Evolutionary conservation across 2,113 vertebrate genomes (phyloP).

Genomic region (Rana temporaria): DNA sequence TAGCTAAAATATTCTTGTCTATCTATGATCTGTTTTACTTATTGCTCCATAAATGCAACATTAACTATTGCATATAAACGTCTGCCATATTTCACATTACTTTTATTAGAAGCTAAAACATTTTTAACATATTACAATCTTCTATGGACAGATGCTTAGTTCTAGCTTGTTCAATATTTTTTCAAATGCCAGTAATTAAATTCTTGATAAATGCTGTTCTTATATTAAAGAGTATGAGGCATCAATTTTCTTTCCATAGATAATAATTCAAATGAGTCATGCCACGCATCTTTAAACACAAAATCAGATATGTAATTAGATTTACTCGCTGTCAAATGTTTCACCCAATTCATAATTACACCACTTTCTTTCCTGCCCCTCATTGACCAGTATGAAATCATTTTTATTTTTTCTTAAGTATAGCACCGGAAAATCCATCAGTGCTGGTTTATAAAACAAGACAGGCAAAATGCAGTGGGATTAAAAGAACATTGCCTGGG

Average conservation of each 20-base stretch:
- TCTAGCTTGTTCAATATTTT: neutral
- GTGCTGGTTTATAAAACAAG: conserved; percentile 8
- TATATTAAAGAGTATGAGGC: conserved; percentile 12
- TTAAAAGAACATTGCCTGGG: conserved; percentile 25
- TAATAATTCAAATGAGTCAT: conserved; percentile 15
- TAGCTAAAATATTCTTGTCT: no score
- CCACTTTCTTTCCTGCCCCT: conserved; percentile 19
- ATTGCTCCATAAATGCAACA: no score
- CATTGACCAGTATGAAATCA: conserved; percentile 19
- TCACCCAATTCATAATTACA: conserved; percentile 1
- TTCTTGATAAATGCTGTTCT: conserved; percentile 1
- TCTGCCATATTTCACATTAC: neutral
- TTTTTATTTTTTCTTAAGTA: conserved; percentile 10
- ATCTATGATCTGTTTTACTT: no score
- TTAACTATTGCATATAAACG: no score
- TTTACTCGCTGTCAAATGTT: conserved; percentile 8
- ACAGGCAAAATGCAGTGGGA: neutral
- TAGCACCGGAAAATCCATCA: neutral
- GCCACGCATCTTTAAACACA: conserved; percentile 24
- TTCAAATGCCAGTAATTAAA: conserved; percentile 16
- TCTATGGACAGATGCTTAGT: neutral
- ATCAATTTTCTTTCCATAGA: conserved; percentile 5
- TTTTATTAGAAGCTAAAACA: no score
- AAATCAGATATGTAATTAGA: conserved; percentile 35
- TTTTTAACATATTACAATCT: neutral